Conservation (phyloP, 2,797 vertebrate genomes). For the Balearica regulorum region DNA sequence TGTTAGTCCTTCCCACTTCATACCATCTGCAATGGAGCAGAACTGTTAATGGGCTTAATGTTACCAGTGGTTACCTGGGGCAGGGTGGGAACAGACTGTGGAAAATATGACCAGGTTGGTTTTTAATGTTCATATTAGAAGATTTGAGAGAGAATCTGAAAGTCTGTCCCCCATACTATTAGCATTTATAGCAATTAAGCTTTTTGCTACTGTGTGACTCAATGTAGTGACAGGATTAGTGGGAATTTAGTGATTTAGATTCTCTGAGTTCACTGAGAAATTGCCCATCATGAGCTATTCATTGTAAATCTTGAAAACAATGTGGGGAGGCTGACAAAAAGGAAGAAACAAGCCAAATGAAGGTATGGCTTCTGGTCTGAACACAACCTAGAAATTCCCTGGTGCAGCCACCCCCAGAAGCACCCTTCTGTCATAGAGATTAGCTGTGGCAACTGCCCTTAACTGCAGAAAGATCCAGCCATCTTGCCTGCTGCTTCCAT, state of each 20-base stretch:
- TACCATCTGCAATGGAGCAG: not conserved
- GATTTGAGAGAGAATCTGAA: not conserved
- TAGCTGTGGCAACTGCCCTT: not conserved
- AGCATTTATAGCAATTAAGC: not conserved
- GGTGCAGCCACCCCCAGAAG: not conserved
- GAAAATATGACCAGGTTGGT: not conserved
- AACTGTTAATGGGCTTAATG: not conserved
- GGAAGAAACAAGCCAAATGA: not conserved
- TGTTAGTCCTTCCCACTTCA: not conserved
- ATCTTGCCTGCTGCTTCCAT: not conserved
- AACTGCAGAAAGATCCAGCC: not conserved
- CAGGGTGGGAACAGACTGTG: not conserved
- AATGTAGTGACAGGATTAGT: not conserved
- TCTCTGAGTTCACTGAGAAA: conserved; percentile 1
- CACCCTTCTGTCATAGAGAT: not conserved
- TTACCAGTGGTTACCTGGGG: not conserved
- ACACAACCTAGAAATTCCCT: not conserved
- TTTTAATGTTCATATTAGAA: not conserved
- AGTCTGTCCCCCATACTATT: not conserved
- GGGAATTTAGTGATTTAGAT: not conserved
- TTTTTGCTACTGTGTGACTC: not conserved
- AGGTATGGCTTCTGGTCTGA: not conserved
- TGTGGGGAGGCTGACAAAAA: not conserved
- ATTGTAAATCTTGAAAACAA: not conserved
- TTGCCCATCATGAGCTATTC: not conserved